Percentiles rank a stretch among this genome's conserved stretches.
Evolutionary conservation across 2,113 vertebrate species (phyloP).

Genomic region (Ameiurus melas): DNA sequence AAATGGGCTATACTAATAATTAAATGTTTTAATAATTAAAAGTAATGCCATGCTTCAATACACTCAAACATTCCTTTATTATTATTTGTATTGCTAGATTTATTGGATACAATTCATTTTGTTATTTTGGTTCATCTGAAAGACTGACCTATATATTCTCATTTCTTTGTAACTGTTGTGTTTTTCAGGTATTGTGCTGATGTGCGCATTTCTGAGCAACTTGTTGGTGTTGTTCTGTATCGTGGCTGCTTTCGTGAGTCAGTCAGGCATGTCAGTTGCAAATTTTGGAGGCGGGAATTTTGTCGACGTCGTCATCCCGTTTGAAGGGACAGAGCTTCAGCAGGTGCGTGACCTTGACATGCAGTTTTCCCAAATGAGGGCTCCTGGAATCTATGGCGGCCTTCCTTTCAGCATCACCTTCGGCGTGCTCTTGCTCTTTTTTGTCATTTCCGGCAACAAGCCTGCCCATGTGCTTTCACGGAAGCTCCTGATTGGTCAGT

Average conservation of each 20-base stretch:
- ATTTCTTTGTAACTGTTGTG: not conserved
- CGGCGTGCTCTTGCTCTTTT: constrained; percentile 75
- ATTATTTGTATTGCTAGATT: not conserved
- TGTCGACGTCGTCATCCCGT: constrained; percentile 75
- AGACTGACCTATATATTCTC: not conserved
- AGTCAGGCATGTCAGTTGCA: constrained; percentile 72
- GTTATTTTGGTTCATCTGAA: not conserved
- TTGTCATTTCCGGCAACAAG: constrained; percentile 77
- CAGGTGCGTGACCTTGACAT: constrained; percentile 80
- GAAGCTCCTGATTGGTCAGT: constrained; percentile 70
- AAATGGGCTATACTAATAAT: no score
- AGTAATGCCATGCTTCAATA: not conserved
- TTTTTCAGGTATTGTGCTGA: constrained; percentile 76
- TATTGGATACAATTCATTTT: not conserved
- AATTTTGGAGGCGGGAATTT: constrained; percentile 69
- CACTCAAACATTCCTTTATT: not conserved
- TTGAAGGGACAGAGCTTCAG: constrained; percentile 82
- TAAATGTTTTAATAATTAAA: no score
- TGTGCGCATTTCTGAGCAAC: constrained; percentile 75
- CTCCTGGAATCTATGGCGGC: constrained; percentile 81
- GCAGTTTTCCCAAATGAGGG: constrained; percentile 85
- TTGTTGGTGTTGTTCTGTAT: constrained; percentile 79
- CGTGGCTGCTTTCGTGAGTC: constrained; percentile 74
- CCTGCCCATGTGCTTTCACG: constrained; percentile 70
- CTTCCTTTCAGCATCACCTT: constrained; percentile 74